Conservation (phyloP, 2,797 vertebrate species). For the Alectoris magna region DNA sequence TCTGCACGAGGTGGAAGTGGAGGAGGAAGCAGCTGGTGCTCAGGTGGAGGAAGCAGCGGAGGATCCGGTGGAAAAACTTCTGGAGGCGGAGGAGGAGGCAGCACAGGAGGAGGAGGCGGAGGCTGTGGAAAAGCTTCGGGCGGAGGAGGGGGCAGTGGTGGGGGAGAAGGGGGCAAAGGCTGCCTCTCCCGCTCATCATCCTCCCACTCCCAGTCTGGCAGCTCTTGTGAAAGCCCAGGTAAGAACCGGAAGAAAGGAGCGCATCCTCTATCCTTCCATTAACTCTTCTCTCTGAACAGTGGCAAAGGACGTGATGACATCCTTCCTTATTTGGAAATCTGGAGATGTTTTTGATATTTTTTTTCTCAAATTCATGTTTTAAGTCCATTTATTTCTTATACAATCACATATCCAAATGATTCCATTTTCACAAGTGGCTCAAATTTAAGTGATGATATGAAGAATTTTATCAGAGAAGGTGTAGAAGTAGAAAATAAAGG, state of each 20-base stretch:
- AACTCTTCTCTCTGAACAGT: not conserved
- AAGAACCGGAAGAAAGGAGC: not conserved
- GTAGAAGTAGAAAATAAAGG: not conserved
- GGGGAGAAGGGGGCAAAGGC: constrained; percentile 34
- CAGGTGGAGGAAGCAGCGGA: not conserved
- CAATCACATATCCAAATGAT: not conserved
- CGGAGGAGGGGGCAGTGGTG: constrained; percentile 29
- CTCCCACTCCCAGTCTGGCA: not conserved
- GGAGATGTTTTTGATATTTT: not conserved
- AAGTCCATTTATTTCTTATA: not conserved
- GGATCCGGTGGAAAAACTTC: not conserved
- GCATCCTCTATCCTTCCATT: not conserved
- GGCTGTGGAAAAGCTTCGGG: constrained; percentile 23
- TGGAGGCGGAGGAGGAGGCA: not conserved
- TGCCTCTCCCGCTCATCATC: constrained; percentile 50
- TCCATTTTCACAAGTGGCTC: not conserved
- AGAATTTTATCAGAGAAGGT: not conserved
- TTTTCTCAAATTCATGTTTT: not conserved
- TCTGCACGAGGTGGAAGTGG: not conserved
- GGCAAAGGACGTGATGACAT: not conserved
- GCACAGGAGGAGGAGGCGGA: not conserved
- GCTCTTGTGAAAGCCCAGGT: constrained; percentile 36
- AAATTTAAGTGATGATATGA: not conserved
- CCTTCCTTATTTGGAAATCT: not conserved
- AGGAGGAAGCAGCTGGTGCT: constrained; percentile 33